These are phyloP conservation scores for Cavia aperea DNA, from an alignment of 2,113 vertebrate genomes.

Conservation along the genomic window DNA sequence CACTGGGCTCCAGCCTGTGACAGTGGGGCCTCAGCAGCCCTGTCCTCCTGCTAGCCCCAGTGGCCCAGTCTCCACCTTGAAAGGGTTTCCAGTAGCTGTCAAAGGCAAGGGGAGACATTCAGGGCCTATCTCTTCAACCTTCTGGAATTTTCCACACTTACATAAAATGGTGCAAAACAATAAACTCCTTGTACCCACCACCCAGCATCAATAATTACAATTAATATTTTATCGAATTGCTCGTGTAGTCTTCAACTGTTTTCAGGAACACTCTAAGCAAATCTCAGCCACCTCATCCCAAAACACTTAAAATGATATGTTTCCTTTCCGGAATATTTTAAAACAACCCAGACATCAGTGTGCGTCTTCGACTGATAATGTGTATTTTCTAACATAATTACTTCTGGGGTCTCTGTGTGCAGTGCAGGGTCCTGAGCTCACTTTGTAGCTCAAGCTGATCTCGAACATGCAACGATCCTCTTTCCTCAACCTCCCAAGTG, in stretches of 20 bases:
- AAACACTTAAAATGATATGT: neutral
- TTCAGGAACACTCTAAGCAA: slow-evolving; percentile 22
- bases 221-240: neutral
- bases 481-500: too few species aligned
- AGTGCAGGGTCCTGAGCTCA: too few species aligned
- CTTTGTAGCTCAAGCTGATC: too few species aligned
- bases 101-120: neutral
- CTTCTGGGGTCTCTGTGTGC: too few species aligned
- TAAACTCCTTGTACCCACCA: neutral
- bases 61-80: neutral
- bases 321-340: neutral
- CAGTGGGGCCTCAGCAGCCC: neutral
- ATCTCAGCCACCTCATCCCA: neutral
- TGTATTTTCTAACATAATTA: neutral
- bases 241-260: neutral
- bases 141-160: slow-evolving; percentile 18
- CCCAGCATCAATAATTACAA: neutral
- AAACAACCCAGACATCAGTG: neutral
- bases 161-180: neutral
- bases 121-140: neutral
- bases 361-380: neutral
- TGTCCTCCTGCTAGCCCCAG: too few species aligned
- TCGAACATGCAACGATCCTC: too few species aligned
- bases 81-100: neutral
- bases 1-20: too few species aligned